These are phyloP conservation scores for Mormyrops attenuatus DNA, from an alignment of 2,797 vertebrate genomes.

Conservation along the genomic window DNA sequence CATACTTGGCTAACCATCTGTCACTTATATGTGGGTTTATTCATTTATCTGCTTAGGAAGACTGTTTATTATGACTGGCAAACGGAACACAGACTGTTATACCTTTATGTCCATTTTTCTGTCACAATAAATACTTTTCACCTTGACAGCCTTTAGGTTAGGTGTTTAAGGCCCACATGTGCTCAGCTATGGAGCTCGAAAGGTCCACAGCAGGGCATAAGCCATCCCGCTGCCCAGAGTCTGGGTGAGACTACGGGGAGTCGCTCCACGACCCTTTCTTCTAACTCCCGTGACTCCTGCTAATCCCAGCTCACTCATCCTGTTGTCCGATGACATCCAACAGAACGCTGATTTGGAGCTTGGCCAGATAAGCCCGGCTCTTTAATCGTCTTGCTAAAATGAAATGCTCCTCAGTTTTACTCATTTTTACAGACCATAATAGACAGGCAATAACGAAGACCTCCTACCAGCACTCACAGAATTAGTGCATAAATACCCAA, in stretches of 20 bases:
- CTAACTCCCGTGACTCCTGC: constrained; percentile 31
- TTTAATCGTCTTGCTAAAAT: constrained; percentile 41
- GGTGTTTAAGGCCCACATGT: not conserved
- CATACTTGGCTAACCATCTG: not conserved
- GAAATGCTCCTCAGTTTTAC: constrained; percentile 37
- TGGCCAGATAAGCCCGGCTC: constrained; percentile 32
- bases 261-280: not conserved
- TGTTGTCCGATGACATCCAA: constrained; percentile 41
- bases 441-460: constrained; percentile 24
- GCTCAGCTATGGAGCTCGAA: not conserved
- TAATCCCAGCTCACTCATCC: constrained; percentile 41
- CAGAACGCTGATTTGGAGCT: constrained; percentile 42
- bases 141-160: not conserved
- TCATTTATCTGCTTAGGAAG: not conserved
- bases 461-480: not conserved
- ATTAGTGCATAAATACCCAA: not conserved
- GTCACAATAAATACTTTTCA: not conserved
- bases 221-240: not conserved
- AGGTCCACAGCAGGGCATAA: not conserved
- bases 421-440: constrained; percentile 29
- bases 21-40: not conserved
- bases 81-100: not conserved
- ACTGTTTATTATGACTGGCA: not conserved
- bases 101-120: not conserved
- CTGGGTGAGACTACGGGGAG: not conserved